A percentile compares a stretch with the other conserved stretches of the same genome.
These are phyloP conservation scores for Whitmania pigra DNA, from an alignment of 1,140 invertebrate genomes.

Conservation along the genomic window DNA sequence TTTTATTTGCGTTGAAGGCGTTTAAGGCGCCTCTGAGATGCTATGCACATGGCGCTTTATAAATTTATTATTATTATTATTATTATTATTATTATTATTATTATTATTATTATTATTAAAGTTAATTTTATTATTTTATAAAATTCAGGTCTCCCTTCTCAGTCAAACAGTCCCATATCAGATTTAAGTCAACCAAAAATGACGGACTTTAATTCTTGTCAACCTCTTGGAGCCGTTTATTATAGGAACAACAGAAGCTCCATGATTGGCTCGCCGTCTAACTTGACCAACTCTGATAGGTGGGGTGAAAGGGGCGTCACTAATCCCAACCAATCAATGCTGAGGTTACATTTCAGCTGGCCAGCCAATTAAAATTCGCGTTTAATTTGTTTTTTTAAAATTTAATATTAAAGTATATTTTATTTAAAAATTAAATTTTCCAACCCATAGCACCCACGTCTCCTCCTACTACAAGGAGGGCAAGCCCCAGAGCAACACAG, in stretches of 20 bases:
- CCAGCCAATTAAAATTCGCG: too few species aligned
- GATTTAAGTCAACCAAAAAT: neutral
- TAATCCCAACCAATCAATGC: neutral
- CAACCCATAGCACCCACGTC: neutral
- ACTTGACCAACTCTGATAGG: too few species aligned
- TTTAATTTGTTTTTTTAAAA: too few species aligned
- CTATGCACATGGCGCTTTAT: too few species aligned
- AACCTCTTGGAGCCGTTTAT: neutral
- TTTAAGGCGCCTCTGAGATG: too few species aligned
- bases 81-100: neutral
- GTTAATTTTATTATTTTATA: neutral
- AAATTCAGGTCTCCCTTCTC: conserved; percentile 1
- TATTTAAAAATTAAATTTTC: neutral
- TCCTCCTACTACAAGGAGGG: neutral
- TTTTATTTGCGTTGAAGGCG: too few species aligned
- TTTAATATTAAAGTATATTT: neutral
- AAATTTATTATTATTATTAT: neutral
- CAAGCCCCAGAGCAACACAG: neutral
- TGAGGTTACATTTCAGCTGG: neutral
- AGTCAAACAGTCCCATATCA: neutral
- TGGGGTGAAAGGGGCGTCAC: neutral
- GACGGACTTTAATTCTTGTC: neutral
- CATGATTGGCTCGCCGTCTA: neutral
- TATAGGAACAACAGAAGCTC: conserved; percentile 1
- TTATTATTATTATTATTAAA: too few species aligned